A percentile compares a stretch with the other conserved stretches of the same genome.
Evolutionary conservation across 2,113 vertebrate species (phyloP).

Genomic region (Himantopus leucocephalus): DNA sequence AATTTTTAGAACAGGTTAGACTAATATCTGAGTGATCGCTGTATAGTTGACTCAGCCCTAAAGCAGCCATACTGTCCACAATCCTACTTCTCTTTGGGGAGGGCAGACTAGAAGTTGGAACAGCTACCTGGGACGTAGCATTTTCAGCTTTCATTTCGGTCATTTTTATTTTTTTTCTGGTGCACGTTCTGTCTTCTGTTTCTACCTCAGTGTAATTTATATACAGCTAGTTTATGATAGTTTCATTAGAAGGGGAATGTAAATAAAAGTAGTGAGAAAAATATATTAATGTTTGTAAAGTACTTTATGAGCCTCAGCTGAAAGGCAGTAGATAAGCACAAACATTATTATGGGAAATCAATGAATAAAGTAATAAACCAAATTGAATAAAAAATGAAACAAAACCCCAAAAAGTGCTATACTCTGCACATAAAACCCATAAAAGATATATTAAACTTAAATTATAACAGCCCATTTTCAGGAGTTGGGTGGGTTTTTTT

Average conservation of each 20-base stretch:
- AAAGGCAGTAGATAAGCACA: slow-evolving; percentile 33
- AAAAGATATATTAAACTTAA: neutral
- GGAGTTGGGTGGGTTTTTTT: neutral
- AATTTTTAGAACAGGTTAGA: neutral
- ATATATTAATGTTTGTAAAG: slow-evolving; percentile 24
- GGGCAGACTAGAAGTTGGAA: neutral
- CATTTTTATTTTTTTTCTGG: neutral
- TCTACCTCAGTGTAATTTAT: neutral
- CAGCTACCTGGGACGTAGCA: neutral
- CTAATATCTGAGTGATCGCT: neutral
- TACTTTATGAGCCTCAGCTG: neutral
- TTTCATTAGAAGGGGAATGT: slow-evolving; percentile 20
- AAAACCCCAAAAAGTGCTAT: neutral
- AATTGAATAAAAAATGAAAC: neutral
- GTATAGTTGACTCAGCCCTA: neutral
- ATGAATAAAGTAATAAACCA: slow-evolving; percentile 51
- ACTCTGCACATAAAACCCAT: neutral
- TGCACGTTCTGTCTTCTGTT: neutral
- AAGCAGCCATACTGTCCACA: neutral
- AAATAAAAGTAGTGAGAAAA: slow-evolving; percentile 31
- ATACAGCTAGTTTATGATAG: neutral
- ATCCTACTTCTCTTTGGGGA: neutral
- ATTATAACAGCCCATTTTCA: neutral
- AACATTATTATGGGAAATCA: slow-evolving; percentile 46
- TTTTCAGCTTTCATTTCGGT: neutral